Conservation (phyloP, 2,888 invertebrate species). For the Iphiclides podalirius region DNA sequence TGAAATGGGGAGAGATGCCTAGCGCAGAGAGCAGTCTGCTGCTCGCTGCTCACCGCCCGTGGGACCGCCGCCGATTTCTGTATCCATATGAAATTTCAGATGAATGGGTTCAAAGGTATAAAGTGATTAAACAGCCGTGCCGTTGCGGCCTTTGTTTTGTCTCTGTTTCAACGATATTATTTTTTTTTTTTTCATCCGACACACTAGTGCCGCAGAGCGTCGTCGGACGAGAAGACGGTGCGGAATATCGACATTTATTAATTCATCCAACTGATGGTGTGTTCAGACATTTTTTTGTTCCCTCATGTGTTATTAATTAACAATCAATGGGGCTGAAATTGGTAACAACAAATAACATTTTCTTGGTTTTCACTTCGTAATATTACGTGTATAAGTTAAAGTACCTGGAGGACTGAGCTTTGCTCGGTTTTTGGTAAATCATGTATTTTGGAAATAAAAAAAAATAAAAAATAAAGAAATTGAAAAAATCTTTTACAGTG, state of each 20-base stretch:
- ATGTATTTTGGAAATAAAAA: no score
- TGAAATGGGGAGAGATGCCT: constrained; percentile 1
- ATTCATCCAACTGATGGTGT: no score
- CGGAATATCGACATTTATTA: not conserved
- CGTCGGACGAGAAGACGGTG: not conserved
- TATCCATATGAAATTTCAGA: constrained; percentile 36
- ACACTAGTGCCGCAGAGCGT: constrained; percentile 7
- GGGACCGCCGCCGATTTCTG: constrained; percentile 23
- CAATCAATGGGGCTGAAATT: no score
- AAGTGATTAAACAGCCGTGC: constrained; percentile 44
- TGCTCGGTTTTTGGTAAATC: no score
- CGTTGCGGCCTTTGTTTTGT: constrained; percentile 32
- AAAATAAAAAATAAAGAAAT: no score
- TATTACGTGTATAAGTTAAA: no score
- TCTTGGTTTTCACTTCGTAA: no score
- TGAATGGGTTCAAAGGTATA: constrained; percentile 49
- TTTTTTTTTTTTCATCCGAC: constrained; percentile 17
- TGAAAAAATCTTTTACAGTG: no score
- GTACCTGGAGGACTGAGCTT: no score
- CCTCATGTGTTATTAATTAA: no score
- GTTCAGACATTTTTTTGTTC: no score
- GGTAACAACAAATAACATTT: not conserved
- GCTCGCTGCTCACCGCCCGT: constrained; percentile 5
- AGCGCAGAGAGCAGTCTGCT: constrained; percentile 5
- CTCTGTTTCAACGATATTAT: constrained; percentile 26